These are phyloP conservation scores for Meteorus colon DNA, from an alignment of 2,888 invertebrate species.

Conservation along the genomic window DNA sequence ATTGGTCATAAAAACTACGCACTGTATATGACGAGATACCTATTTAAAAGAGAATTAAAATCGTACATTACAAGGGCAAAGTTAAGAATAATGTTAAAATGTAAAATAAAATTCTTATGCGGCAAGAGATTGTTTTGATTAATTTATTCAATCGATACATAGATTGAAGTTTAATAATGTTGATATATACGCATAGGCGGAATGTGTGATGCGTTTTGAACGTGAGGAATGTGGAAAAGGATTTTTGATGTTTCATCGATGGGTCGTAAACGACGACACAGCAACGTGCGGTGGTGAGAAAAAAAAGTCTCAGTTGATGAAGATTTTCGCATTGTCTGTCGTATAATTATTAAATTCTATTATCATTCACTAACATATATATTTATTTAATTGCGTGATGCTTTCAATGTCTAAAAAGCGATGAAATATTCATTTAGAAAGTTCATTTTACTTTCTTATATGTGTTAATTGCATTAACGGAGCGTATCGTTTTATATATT, in stretches of 20 bases:
- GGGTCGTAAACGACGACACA: not conserved
- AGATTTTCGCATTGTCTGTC: not conserved
- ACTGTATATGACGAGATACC: too few relatives aligned
- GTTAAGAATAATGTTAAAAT: too few relatives aligned
- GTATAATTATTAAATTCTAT: not conserved
- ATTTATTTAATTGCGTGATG: not conserved
- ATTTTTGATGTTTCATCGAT: constrained; percentile 13
- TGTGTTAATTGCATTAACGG: constrained; percentile 1
- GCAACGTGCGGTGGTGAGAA: not conserved
- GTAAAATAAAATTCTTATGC: too few relatives aligned
- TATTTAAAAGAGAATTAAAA: too few relatives aligned
- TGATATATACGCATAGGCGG: too few relatives aligned
- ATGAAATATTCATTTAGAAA: not conserved
- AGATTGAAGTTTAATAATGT: too few relatives aligned
- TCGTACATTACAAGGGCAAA: too few relatives aligned
- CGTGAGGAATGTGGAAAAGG: not conserved
- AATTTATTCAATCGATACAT: too few relatives aligned
- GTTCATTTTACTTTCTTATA: not conserved
- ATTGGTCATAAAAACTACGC: too few relatives aligned
- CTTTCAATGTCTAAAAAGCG: not conserved
- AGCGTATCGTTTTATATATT: not conserved
- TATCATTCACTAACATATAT: not conserved
- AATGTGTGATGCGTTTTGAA: not conserved
- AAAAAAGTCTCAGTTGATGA: not conserved
- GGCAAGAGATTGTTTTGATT: too few relatives aligned